Evolutionary conservation across 2,888 invertebrate genomes (phyloP).

Genomic region (Eretmocerus hayati): DNA sequence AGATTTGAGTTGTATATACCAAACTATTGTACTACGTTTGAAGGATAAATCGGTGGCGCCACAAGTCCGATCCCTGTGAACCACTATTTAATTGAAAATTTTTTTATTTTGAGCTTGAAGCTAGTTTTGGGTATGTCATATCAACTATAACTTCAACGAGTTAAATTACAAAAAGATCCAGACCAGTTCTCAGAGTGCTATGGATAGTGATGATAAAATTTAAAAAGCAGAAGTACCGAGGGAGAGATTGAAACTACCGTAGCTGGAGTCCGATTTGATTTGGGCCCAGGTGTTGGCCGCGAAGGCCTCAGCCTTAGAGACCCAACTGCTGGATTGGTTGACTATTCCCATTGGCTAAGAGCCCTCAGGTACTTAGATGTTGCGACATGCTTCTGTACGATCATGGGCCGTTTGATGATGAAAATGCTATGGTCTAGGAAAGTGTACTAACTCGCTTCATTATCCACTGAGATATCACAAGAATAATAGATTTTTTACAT

Average conservation of each 20-base stretch:
- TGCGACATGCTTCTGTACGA: constrained; percentile 35
- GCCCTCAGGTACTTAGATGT: constrained; percentile 46
- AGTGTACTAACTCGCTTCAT: constrained; percentile 22
- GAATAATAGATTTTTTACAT: constrained; percentile 8
- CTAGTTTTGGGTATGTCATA: no score
- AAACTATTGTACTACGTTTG: no score
- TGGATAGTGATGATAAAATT: no score
- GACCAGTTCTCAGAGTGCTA: no score
- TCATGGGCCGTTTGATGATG: constrained; percentile 22
- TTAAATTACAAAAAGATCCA: no score
- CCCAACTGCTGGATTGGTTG: constrained; percentile 52
- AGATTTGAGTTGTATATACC: no score
- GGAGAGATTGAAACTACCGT: constrained; percentile 46
- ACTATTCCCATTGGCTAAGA: constrained; percentile 56
- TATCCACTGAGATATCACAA: constrained; percentile 5
- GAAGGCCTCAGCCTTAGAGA: constrained; percentile 52
- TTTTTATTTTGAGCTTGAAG: no score
- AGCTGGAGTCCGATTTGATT: constrained; percentile 46
- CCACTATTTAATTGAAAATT: no score
- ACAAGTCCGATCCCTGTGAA: no score
- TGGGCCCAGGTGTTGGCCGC: constrained; percentile 49
- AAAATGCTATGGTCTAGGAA: constrained; percentile 20
- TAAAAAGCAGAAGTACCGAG: constrained; percentile 44
- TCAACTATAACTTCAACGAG: no score
- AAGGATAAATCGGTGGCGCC: no score